phyloP scores from a whole-genome alignment of 2,888 invertebrate species.

The Carabus problematicus region DNA sequence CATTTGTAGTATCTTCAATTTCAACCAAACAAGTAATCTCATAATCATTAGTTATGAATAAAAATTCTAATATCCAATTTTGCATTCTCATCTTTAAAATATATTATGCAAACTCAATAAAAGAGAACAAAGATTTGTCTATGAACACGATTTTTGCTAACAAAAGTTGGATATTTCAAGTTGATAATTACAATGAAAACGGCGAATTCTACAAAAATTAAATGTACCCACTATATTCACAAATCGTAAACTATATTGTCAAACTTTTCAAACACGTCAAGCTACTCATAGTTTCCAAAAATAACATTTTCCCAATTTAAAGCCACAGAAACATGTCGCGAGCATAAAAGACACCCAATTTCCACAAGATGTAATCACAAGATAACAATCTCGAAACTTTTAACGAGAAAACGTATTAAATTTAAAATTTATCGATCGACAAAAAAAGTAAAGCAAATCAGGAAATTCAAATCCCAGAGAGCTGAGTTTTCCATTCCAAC shows the following conservation, averaged over 20 bases:
- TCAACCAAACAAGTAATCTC: no score
- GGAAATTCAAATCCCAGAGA: conserved; percentile 29
- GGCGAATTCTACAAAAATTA: background rate
- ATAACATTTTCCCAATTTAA: conserved; percentile 1
- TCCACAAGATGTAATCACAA: conserved; percentile 38
- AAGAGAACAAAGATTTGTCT: background rate
- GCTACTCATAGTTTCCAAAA: background rate
- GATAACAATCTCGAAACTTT: conserved; percentile 34
- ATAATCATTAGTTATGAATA: no score
- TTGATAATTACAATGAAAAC: no score
- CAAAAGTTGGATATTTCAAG: background rate
- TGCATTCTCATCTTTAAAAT: no score
- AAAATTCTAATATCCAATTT: no score
- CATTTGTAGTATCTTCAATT: no score
- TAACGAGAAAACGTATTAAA: conserved; percentile 40
- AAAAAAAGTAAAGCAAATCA: conserved; percentile 25
- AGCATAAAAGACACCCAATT: conserved; percentile 31
- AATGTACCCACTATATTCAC: background rate
- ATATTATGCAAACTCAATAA: no score
- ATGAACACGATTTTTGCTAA: background rate
- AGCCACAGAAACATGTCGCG: background rate
- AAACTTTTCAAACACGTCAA: background rate
- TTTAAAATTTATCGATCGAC: conserved; percentile 37
- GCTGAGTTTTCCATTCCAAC: conserved; percentile 32
- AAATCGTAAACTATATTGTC: background rate